Percentiles rank a stretch among this genome's conserved stretches.
Conservation (phyloP, 2,113 vertebrate species). For the Marmota monax region DNA sequence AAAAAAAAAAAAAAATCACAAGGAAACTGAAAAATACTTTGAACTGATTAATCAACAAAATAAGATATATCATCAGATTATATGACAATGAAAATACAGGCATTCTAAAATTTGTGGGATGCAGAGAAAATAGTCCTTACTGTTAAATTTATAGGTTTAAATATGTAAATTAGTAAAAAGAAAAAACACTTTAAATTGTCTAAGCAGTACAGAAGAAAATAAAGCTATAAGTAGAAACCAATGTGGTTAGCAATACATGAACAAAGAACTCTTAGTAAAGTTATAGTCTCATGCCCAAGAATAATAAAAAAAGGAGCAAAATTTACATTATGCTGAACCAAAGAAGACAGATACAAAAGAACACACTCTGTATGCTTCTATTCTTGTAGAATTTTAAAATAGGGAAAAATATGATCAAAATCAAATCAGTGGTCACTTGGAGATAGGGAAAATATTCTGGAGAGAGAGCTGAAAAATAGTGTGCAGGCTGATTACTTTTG, state of each 20-base stretch:
- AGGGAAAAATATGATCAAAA: background rate
- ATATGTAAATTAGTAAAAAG: background rate
- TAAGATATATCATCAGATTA: background rate
- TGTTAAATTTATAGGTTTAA: background rate
- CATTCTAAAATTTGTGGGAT: background rate
- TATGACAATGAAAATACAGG: background rate
- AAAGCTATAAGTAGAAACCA: background rate
- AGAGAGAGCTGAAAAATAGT: background rate
- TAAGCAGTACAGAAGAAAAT: background rate
- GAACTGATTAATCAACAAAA: background rate
- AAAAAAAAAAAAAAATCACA: background rate
- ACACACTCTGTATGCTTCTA: background rate
- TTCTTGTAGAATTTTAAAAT: background rate
- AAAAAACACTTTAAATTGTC: background rate
- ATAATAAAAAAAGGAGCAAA: background rate
- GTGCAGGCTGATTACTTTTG: background rate
- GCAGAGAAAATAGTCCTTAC: background rate
- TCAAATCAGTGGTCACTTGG: background rate
- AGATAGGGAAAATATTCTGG: background rate
- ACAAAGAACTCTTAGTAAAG: background rate
- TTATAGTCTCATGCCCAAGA: background rate
- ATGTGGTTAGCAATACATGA: background rate
- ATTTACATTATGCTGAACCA: background rate
- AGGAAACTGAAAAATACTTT: background rate
- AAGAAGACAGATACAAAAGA: background rate